These are phyloP conservation scores for Pygocentrus nattereri DNA, from an alignment of 2,797 vertebrate genomes.

Conservation along the genomic window DNA sequence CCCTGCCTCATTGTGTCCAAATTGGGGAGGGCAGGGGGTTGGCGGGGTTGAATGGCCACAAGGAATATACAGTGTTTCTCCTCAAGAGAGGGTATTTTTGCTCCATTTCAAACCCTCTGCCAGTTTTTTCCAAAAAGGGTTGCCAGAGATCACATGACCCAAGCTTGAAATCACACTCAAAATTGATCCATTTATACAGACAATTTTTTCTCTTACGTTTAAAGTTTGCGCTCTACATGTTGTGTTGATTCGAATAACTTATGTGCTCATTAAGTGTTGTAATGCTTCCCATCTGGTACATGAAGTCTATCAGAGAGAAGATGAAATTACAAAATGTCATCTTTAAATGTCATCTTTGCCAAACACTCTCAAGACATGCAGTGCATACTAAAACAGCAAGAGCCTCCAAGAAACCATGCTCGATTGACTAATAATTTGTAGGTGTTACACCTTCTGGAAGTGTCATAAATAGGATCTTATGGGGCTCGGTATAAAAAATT, in stretches of 20 bases:
- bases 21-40: slow-evolving; percentile 10
- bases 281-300: slow-evolving; percentile 37
- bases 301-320: slow-evolving; percentile 16
- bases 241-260: slow-evolving; percentile 27
- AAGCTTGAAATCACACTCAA: slow-evolving; percentile 39
- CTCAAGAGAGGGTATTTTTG: slow-evolving; percentile 41
- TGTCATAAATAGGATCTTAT: not conserved
- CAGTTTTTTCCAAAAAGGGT: slow-evolving; percentile 33
- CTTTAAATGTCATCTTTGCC: slow-evolving; percentile 34
- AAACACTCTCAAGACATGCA: not conserved
- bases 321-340: slow-evolving; percentile 30
- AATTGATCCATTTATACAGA: slow-evolving; percentile 48
- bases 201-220: slow-evolving; percentile 25
- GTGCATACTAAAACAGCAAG: not conserved
- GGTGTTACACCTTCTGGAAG: not conserved
- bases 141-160: slow-evolving; percentile 33
- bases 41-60: slow-evolving; percentile 42
- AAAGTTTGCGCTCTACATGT: slow-evolving; percentile 1
- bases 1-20: slow-evolving; percentile 65
- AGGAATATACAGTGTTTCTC: slow-evolving; percentile 41
- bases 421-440: slow-evolving; percentile 30
- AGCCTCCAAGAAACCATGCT: not conserved
- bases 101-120: slow-evolving; percentile 21
- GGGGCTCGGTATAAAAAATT: not conserved
- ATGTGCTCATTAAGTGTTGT: slow-evolving; percentile 20